These are phyloP conservation scores for Ranitomeya variabilis DNA, from an alignment of 2,113 vertebrate genomes.

Conservation along the genomic window DNA sequence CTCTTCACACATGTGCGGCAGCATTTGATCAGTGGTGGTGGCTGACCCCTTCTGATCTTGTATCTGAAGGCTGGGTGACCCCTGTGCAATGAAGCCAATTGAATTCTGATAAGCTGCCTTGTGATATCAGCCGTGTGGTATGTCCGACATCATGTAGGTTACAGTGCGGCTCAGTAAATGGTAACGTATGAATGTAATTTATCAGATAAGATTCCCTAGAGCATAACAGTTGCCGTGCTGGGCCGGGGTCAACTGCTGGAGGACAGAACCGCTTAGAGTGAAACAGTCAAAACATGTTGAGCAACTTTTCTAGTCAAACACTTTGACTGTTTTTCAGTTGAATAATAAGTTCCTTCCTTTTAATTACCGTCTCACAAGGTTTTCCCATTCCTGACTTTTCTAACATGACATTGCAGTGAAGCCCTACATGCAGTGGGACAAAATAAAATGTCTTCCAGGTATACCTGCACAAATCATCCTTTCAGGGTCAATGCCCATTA, in stretches of 20 bases:
- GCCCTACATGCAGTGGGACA: not conserved
- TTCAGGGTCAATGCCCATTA: too few relatives aligned
- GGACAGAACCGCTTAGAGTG: not conserved
- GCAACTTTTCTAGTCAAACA: not conserved
- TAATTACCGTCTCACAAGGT: not conserved
- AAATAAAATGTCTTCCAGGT: too few relatives aligned
- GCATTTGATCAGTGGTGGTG: too few relatives aligned
- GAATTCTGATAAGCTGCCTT: too few relatives aligned
- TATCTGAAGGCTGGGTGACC: too few relatives aligned
- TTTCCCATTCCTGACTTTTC: not conserved
- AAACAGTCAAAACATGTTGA: not conserved
- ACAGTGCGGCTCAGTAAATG: too few relatives aligned
- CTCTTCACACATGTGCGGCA: too few relatives aligned
- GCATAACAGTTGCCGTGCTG: slow-evolving; percentile 16
- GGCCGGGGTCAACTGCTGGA: not conserved
- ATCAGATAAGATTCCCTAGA: not conserved
- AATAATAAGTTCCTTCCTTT: not conserved
- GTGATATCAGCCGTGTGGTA: too few relatives aligned
- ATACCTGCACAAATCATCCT: too few relatives aligned
- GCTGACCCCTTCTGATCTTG: too few relatives aligned
- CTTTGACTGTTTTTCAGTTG: not conserved
- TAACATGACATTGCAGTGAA: not conserved
- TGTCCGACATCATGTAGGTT: too few relatives aligned
- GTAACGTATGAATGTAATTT: not conserved
- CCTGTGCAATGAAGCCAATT: too few relatives aligned